Conservation (phyloP, 2,888 invertebrate species). For the Lottia gigantea region DNA sequence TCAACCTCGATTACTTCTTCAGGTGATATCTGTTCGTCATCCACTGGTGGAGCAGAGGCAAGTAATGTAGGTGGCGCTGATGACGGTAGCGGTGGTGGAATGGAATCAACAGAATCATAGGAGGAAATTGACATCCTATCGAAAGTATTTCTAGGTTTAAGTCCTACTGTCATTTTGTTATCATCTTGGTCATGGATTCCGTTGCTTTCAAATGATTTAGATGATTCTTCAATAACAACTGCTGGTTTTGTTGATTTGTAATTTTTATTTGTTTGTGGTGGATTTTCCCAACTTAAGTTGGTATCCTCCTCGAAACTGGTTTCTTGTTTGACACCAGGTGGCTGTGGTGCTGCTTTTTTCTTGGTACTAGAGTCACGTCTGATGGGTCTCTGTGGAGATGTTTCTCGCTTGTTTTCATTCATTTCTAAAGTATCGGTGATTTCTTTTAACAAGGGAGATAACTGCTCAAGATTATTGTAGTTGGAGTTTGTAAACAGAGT, state of each 20-base stretch:
- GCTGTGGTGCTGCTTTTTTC: constrained; percentile 16
- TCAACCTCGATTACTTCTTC: constrained; percentile 21
- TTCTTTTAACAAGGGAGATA: background rate
- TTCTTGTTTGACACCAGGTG: constrained; percentile 6
- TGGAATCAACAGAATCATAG: constrained; percentile 33
- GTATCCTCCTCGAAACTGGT: background rate
- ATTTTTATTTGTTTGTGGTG: background rate
- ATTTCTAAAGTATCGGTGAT: background rate
- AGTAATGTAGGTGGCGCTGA: constrained; percentile 46
- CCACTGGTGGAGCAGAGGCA: background rate
- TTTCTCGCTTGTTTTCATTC: background rate
- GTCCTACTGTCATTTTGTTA: background rate
- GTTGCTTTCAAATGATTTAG: background rate
- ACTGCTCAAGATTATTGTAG: background rate
- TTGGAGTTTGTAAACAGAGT: background rate
- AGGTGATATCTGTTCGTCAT: constrained; percentile 11
- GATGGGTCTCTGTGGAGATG: background rate
- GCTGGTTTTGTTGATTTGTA: background rate
- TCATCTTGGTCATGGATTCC: background rate
- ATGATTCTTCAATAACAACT: background rate
- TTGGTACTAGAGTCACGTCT: background rate
- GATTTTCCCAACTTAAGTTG: constrained; percentile 1
- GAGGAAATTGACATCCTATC: constrained; percentile 2
- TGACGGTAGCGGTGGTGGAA: constrained; percentile 47
- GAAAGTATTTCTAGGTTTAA: background rate